A percentile compares a stretch with the other conserved stretches of the same genome.
phyloP scores from a whole-genome alignment of 2,888 invertebrate species.

The Drosophila imparisetae region DNA sequence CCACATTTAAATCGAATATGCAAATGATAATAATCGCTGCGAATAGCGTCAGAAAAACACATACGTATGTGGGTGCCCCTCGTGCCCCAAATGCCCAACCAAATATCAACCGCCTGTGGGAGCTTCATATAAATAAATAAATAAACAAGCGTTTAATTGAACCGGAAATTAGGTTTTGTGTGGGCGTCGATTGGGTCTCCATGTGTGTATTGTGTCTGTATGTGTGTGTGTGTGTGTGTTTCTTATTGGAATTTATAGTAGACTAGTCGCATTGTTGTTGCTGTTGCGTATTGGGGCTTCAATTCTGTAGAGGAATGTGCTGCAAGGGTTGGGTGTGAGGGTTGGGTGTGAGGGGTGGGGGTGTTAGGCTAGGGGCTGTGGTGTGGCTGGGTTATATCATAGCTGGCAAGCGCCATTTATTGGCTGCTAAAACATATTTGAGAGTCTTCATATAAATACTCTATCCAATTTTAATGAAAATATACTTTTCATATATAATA shows the following conservation, averaged over 20 bases:
- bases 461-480: not conserved
- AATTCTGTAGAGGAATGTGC: conserved; percentile 28
- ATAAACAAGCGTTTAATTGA: conserved; percentile 79
- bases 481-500: too few relatives aligned
- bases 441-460: not conserved
- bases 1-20: conserved; percentile 53
- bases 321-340: not conserved
- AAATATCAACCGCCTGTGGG: conserved; percentile 32
- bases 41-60: conserved; percentile 20
- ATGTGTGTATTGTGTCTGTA: conserved; percentile 13
- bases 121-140: conserved; percentile 71
- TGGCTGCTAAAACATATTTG: not conserved
- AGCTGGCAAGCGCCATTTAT: conserved; percentile 12
- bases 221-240: conserved; percentile 22
- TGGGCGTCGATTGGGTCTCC: conserved; percentile 52
- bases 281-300: conserved; percentile 46
- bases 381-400: not conserved
- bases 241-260: conserved; percentile 65
- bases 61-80: conserved; percentile 3
- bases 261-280: conserved; percentile 37
- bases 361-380: not conserved
- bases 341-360: not conserved
- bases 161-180: conserved; percentile 74
- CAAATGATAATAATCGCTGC: conserved; percentile 19
- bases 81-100: not conserved